phyloP scores from a whole-genome alignment of 2,888 invertebrate genomes.

The Caradrina kadenii region DNA sequence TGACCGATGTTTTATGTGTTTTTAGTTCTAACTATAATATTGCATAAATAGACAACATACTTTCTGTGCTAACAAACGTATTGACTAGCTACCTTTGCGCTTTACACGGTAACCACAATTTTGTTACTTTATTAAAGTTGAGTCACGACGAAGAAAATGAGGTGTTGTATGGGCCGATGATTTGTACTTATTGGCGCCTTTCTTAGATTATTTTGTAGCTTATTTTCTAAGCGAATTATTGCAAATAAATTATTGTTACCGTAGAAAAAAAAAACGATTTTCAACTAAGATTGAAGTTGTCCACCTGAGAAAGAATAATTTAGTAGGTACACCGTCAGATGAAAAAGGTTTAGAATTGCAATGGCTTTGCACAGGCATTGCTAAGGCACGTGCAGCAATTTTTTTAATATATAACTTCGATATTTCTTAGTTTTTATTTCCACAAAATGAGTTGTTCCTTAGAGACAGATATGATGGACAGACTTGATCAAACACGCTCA shows the following conservation, averaged over 20 bases:
- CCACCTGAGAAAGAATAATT: background rate
- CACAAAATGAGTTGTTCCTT: too few relatives aligned
- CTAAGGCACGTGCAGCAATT: too few relatives aligned
- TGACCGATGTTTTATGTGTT: conserved; percentile 61
- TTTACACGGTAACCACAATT: conserved; percentile 23
- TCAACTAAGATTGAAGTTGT: background rate
- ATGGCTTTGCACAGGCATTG: too few relatives aligned
- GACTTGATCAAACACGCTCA: too few relatives aligned
- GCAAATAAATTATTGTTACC: background rate
- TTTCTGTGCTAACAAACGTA: conserved; percentile 17
- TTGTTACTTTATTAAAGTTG: conserved; percentile 21
- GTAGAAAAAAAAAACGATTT: background rate
- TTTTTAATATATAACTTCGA: too few relatives aligned
- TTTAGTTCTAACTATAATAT: conserved; percentile 52
- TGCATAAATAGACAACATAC: conserved; percentile 32
- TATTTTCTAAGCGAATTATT: background rate
- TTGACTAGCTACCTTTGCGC: conserved; percentile 17
- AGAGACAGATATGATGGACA: background rate
- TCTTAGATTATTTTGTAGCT: background rate
- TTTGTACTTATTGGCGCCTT: conserved; percentile 26
- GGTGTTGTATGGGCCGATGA: conserved; percentile 17
- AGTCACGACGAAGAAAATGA: conserved; percentile 43
- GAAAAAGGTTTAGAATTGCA: too few relatives aligned
- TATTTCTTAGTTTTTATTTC: too few relatives aligned
- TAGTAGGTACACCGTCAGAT: background rate